These are phyloP conservation scores for Hyposoter dolosus DNA, from an alignment of 2,888 invertebrate genomes.

Conservation along the genomic window DNA sequence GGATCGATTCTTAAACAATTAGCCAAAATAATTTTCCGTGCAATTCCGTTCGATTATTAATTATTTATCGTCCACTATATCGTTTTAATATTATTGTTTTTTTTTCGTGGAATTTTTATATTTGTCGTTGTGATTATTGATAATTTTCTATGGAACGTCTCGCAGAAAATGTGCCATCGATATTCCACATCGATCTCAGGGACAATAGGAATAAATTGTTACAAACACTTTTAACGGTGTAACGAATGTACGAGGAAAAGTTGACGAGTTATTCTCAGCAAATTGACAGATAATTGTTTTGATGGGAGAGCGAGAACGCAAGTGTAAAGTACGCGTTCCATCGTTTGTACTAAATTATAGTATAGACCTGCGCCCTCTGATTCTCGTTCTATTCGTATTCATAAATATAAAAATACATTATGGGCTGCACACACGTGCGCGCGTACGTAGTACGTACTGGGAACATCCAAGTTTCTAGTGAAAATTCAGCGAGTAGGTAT, in stretches of 20 bases:
- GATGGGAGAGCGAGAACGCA: neutral
- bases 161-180: neutral
- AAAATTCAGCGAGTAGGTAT: slow-evolving; percentile 45
- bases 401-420: neutral
- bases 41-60: neutral
- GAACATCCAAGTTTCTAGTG: slow-evolving; percentile 43
- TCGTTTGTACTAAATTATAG: slow-evolving; percentile 31
- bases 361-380: neutral
- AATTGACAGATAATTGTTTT: neutral
- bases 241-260: neutral
- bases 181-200: neutral
- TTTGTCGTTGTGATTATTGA: neutral
- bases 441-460: neutral
- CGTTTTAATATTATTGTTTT: neutral
- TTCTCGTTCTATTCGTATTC: slow-evolving; percentile 5
- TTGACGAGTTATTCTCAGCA: neutral
- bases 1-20: neutral
- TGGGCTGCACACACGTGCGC: slow-evolving; percentile 7
- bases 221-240: neutral
- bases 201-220: neutral
- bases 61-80: neutral
- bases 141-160: neutral
- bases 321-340: neutral
- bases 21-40: neutral
- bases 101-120: neutral